Evolutionary conservation across 1,140 invertebrate species (phyloP).

Genomic region (Paralvinella palmiformis): DNA sequence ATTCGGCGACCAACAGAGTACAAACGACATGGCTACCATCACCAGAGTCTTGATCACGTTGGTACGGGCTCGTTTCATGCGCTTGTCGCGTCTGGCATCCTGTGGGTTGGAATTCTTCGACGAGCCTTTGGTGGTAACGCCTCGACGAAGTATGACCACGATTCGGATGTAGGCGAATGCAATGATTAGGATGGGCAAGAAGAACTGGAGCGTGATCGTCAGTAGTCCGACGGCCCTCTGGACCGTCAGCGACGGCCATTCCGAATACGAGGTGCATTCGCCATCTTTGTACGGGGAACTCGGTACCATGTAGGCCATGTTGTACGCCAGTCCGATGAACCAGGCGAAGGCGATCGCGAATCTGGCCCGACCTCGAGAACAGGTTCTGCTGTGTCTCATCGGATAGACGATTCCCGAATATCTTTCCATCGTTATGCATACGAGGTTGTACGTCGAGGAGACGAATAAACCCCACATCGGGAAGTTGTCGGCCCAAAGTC

Average conservation of each 20-base stretch:
- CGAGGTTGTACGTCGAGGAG: slow-evolving; percentile 8
- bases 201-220: slow-evolving; percentile 2
- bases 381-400: too few species aligned
- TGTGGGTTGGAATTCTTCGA: too few species aligned
- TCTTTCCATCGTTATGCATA: slow-evolving; percentile 4
- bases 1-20: slow-evolving; percentile 6
- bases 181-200: neutral
- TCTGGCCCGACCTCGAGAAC: neutral
- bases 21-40: slow-evolving; percentile 2
- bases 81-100: too few species aligned
- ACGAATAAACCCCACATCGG: slow-evolving; percentile 6
- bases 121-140: too few species aligned
- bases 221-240: neutral
- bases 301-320: neutral
- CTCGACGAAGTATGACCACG: neutral
- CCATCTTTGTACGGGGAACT: neutral
- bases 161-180: too few species aligned
- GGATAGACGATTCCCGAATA: slow-evolving; percentile 11
- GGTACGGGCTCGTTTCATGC: neutral
- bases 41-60: slow-evolving; percentile 11
- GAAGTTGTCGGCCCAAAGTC: too few species aligned
- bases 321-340: neutral
- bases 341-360: neutral
- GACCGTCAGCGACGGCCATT: neutral
- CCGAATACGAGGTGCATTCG: neutral